Conservation (phyloP, 2,113 vertebrate genomes). For the Ovibos moschatus region DNA sequence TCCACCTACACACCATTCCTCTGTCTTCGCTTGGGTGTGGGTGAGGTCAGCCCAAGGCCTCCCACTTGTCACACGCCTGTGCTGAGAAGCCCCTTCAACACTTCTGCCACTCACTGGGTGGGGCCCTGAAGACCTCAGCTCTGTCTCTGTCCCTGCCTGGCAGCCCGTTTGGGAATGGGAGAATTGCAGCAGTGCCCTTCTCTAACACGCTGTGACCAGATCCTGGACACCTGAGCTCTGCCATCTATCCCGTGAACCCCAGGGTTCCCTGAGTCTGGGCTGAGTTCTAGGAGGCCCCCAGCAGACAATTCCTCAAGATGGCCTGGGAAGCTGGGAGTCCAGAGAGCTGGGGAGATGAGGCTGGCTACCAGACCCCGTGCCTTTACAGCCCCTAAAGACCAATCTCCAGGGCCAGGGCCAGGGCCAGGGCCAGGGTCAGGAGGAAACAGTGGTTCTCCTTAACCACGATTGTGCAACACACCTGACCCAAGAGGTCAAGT, state of each 20-base stretch:
- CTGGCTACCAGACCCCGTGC: not conserved
- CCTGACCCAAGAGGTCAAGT: not conserved
- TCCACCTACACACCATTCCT: not conserved
- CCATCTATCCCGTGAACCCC: not conserved
- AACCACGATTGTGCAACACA: rapidly evolving
- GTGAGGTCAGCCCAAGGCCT: not conserved
- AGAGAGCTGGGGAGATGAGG: not conserved
- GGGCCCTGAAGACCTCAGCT: rapidly evolving
- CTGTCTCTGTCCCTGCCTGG: not conserved
- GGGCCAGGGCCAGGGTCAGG: not conserved
- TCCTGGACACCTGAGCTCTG: not conserved
- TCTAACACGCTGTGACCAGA: not conserved
- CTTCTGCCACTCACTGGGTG: not conserved
- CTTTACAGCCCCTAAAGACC: not conserved
- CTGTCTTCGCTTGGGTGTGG: not conserved
- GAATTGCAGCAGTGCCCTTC: not conserved
- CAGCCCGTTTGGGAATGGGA: rapidly evolving
- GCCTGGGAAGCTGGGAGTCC: not conserved
- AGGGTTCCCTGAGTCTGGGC: not conserved
- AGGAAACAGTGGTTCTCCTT: not conserved
- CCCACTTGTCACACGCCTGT: not conserved
- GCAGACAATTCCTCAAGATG: not conserved
- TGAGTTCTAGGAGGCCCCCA: not conserved
- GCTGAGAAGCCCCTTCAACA: not conserved
- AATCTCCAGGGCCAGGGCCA: not conserved